Conservation (phyloP, 2,888 invertebrate species). For the Laspeyria flexula region DNA sequence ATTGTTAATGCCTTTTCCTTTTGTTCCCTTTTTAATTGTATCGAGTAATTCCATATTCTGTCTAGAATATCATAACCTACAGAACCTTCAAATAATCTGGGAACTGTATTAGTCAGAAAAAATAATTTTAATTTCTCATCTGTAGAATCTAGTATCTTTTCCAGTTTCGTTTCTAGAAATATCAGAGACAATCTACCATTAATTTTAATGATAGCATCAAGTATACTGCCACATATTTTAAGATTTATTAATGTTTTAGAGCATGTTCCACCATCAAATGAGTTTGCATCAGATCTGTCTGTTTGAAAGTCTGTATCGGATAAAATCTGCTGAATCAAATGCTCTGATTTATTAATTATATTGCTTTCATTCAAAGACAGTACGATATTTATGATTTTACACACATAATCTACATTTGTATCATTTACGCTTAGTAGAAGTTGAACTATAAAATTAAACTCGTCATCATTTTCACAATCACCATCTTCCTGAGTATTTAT, state of each 20-base stretch:
- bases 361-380: conserved; percentile 61
- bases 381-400: conserved; percentile 63
- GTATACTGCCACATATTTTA: conserved; percentile 65
- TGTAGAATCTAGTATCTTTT: conserved; percentile 55
- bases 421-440: conserved; percentile 53
- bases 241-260: conserved; percentile 49
- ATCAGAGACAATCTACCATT: conserved; percentile 54
- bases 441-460: conserved; percentile 66
- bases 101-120: conserved; percentile 70
- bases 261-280: conserved; percentile 19
- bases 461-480: conserved; percentile 71
- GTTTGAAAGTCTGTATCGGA: conserved; percentile 49
- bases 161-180: conserved; percentile 64
- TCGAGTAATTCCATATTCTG: conserved; percentile 67
- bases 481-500: conserved; percentile 69
- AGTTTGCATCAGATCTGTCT: conserved; percentile 11
- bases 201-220: conserved; percentile 58
- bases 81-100: conserved; percentile 60
- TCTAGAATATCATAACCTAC: conserved; percentile 68
- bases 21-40: conserved; percentile 40
- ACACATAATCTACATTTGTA: conserved; percentile 61
- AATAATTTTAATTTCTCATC: conserved; percentile 63
- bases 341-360: conserved; percentile 69
- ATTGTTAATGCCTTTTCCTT: conserved; percentile 57
- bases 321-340: conserved; percentile 76